A percentile compares a stretch with the other conserved stretches of the same genome.
Evolutionary conservation across 2,113 vertebrate species (phyloP).

Genomic region (Puffinus mauretanicus): DNA sequence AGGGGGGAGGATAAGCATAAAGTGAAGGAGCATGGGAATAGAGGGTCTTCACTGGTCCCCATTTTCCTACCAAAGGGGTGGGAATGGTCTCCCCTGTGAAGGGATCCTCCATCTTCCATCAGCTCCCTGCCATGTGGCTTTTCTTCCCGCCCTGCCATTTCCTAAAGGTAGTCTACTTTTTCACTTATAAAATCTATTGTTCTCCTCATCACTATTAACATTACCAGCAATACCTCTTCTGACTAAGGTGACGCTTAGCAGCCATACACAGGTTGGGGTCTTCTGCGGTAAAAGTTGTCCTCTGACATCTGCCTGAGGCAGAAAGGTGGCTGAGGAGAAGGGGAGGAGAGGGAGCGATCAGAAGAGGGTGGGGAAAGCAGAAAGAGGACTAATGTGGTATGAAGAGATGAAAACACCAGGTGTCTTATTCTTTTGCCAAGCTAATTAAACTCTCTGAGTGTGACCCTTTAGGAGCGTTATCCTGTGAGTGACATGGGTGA

Average conservation of each 20-base stretch:
- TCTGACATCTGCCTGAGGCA: background rate
- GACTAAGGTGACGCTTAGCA: background rate
- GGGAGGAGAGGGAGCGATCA: background rate
- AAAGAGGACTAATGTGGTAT: background rate
- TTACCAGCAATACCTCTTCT: background rate
- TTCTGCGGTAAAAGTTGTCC: background rate
- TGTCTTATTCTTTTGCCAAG: background rate
- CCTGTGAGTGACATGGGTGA: background rate
- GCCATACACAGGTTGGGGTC: background rate
- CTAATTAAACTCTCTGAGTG: background rate
- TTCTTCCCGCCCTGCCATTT: background rate
- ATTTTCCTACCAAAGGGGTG: background rate
- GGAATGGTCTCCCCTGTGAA: background rate
- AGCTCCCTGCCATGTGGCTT: fast-evolving
- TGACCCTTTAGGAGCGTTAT: background rate
- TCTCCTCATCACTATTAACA: background rate
- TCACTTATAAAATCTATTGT: background rate
- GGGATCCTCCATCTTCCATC: background rate
- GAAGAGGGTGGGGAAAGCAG: background rate
- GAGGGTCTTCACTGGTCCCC: background rate
- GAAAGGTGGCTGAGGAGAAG: background rate
- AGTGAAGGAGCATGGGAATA: background rate
- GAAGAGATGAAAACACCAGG: background rate
- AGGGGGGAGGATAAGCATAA: background rate
- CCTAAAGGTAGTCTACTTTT: background rate